These are phyloP conservation scores for Ceuthmochares aereus DNA, from an alignment of 2,113 vertebrate species.

Conservation along the genomic window DNA sequence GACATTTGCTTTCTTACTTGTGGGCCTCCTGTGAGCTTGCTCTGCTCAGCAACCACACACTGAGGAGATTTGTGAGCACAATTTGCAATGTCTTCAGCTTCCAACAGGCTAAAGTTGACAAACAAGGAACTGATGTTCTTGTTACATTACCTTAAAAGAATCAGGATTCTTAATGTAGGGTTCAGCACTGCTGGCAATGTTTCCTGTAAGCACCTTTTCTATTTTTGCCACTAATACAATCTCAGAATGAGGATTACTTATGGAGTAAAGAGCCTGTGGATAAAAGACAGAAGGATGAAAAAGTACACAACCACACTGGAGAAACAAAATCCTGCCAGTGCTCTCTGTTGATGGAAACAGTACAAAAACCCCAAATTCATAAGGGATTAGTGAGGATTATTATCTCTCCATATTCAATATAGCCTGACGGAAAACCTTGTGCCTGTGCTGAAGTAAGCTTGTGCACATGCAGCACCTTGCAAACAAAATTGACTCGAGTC, in stretches of 20 bases:
- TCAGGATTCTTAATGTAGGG: constrained; percentile 97
- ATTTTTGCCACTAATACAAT: constrained; percentile 94
- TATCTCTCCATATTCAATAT: not conserved
- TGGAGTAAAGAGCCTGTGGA: constrained; percentile 91
- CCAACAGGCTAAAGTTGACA: not conserved
- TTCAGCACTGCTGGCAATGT: constrained; percentile 89
- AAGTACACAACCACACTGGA: not conserved
- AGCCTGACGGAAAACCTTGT: not conserved
- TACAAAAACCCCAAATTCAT: not conserved
- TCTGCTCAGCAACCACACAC: not conserved
- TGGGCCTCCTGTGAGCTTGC: not conserved
- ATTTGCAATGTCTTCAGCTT: not conserved
- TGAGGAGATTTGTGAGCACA: not conserved
- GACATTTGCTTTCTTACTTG: not conserved
- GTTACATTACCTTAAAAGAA: constrained; percentile 89
- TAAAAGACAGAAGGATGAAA: not conserved
- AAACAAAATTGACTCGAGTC: not conserved
- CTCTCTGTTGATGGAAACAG: not conserved
- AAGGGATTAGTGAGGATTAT: not conserved
- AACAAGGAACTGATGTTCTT: not conserved
- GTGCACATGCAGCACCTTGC: not conserved
- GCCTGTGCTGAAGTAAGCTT: not conserved
- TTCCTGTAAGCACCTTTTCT: constrained; percentile 96
- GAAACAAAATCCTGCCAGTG: not conserved
- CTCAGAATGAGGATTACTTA: constrained; percentile 93